phyloP scores from a whole-genome alignment of 2,797 vertebrate species.

The Scyliorhinus canicula region DNA sequence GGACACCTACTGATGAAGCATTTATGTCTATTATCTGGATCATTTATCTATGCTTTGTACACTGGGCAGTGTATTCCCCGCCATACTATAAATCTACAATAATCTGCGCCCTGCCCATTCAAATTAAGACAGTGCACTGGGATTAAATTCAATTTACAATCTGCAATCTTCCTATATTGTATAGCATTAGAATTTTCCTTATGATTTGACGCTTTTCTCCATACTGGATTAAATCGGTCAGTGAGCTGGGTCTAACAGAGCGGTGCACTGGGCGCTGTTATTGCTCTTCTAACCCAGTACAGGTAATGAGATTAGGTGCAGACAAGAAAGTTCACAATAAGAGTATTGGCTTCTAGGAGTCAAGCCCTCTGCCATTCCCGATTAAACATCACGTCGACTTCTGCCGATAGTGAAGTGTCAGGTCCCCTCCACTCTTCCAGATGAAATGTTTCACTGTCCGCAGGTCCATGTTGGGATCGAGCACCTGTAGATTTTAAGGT shows the following conservation, averaged over 20 bases:
- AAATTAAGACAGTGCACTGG: conserved; percentile 25
- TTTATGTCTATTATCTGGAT: conserved; percentile 17
- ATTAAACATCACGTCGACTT: conserved; percentile 82
- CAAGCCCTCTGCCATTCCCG: not conserved
- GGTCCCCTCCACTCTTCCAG: conserved; percentile 97
- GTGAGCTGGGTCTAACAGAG: conserved; percentile 41
- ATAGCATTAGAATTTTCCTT: not conserved
- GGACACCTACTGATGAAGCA: conserved; percentile 9
- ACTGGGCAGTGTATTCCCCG: not conserved
- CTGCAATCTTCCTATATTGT: conserved; percentile 19
- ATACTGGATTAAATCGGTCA: conserved; percentile 1
- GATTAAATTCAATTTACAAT: conserved; percentile 24
- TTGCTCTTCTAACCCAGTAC: conserved; percentile 56
- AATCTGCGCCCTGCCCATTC: not conserved
- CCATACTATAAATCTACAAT: conserved; percentile 11
- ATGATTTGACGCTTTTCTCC: not conserved
- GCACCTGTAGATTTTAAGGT: conserved; percentile 63
- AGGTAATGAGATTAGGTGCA: conserved; percentile 48
- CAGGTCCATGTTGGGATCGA: conserved; percentile 98
- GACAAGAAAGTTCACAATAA: conserved; percentile 32
- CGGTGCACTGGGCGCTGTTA: conserved; percentile 62
- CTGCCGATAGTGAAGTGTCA: conserved; percentile 96
- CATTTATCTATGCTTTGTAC: conserved; percentile 23
- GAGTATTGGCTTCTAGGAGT: conserved; percentile 37
- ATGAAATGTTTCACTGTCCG: conserved; percentile 99